Base-by-base conservation (phyloP, 1,140 invertebrate species). In the Cecropterus lyciades region DNA sequence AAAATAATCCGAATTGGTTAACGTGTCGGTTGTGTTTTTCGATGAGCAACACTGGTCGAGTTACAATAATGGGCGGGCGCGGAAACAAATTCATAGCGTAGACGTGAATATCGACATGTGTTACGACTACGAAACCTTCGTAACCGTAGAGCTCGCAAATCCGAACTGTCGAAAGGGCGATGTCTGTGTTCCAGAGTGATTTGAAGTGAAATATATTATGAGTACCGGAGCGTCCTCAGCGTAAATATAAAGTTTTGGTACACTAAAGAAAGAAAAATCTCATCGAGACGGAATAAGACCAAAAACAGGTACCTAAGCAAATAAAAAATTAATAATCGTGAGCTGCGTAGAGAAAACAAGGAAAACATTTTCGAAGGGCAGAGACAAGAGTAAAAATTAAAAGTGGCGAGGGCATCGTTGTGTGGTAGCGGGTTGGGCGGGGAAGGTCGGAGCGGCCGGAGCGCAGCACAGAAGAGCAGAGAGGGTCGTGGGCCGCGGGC, bases 401-500 rank as follows among this genome's bases (percentile, higher is more conserved):
- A 60, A 48, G 56, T 46, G 56, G 42, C 42, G 13, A 9, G 42
- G 13, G 43, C 24, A 46, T 60, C 13, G 56, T n/a, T n/a, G n/a
- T 59, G 14, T 16, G 57, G 27, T 60, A 59, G 56, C 56, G 56
- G 37, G 48, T 51, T 14, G 27, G 56, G 14, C 56, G 56, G 56
- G 56, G 56, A 59, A 59, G 43, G 56, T 15, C 49, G 13, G 24
- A 11, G 27, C 27, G 24, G 49, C 49, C 49, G 49, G 42, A 45
- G 43, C 27, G 52, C 37, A 67, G 70, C 1, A 43, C 13, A 71
- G 74, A 73, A 74, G 73, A 74, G 64, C 65, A 75, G 74, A 70
- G 73, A 72, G 71, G 79, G 64, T 73, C 65, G 69, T 65, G 67
- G 62, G 59, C 33, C 52, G 59, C 70, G 72, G 72, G 69, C 70